phyloP scores from a whole-genome alignment of 1,140 invertebrate genomes.

The Formica exsecta region DNA sequence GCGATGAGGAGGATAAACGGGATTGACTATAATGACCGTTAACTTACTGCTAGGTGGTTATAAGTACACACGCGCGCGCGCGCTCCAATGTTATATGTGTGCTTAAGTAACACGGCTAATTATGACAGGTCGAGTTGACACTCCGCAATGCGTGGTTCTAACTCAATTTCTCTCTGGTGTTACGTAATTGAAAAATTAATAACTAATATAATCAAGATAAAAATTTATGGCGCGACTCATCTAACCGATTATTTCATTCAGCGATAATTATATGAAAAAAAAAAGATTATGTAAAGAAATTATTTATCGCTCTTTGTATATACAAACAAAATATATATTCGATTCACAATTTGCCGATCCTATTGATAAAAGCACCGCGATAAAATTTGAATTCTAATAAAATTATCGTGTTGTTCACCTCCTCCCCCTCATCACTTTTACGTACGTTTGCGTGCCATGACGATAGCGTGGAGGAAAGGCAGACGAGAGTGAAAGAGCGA shows the following conservation, averaged over 20 bases:
- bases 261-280: not conserved
- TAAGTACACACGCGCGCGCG: conserved; percentile 31
- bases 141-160: not conserved
- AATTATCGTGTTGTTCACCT: not conserved
- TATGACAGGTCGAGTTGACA: conserved; percentile 4
- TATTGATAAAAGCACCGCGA: not conserved
- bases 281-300: not conserved
- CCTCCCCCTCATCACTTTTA: not conserved
- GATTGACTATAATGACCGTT: conserved; percentile 58
- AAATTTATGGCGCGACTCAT: not conserved
- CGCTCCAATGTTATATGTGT: conserved; percentile 9
- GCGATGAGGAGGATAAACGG: conserved; percentile 70
- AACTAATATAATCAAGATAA: not conserved
- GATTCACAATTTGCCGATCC: not conserved
- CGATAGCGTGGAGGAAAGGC: not conserved
- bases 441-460: conserved; percentile 44
- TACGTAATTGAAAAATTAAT: not conserved
- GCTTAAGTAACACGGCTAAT: conserved; percentile 42
- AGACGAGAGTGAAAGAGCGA: conserved; percentile 50
- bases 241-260: not conserved
- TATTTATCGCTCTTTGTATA: not conserved
- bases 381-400: conserved; percentile 47
- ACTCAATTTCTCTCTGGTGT: not conserved
- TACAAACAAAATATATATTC: not conserved
- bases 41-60: conserved; percentile 46